These are phyloP conservation scores for Oligia fasciuncula DNA, from an alignment of 2,888 invertebrate genomes.

Conservation along the genomic window DNA sequence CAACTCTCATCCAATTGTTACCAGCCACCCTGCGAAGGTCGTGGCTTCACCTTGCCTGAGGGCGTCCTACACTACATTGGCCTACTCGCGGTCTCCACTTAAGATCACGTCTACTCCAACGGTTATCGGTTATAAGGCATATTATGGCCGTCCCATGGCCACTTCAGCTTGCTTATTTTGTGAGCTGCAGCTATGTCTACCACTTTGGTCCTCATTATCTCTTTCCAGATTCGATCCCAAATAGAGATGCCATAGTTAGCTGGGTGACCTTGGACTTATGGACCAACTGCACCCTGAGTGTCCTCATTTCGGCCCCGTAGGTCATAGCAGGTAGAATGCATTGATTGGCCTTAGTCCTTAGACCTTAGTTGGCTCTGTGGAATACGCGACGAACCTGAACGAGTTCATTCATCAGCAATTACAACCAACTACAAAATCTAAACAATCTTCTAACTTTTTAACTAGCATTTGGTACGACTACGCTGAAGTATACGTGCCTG, in stretches of 20 bases:
- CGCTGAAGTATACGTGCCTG: background rate
- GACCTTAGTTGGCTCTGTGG: background rate
- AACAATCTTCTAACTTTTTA: background rate
- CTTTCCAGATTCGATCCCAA: background rate
- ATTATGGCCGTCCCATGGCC: background rate
- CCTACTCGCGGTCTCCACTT: background rate
- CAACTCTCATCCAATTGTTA: background rate
- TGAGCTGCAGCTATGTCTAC: background rate
- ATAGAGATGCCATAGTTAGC: background rate
- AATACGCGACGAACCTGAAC: background rate
- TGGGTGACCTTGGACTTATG: background rate
- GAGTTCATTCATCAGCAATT: background rate
- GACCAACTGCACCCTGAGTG: background rate
- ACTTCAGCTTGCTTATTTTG: background rate
- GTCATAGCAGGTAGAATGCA: background rate
- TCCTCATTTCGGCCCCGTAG: background rate
- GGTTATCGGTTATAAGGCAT: background rate
- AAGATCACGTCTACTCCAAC: background rate
- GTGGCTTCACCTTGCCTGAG: background rate
- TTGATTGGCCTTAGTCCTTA: background rate
- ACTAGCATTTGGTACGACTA: background rate
- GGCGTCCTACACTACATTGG: background rate
- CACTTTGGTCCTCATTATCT: background rate
- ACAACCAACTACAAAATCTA: background rate
- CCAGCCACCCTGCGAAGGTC: background rate